Evolutionary conservation across 1,140 invertebrate species (phyloP).

Genomic region (Homarus americanus): DNA sequence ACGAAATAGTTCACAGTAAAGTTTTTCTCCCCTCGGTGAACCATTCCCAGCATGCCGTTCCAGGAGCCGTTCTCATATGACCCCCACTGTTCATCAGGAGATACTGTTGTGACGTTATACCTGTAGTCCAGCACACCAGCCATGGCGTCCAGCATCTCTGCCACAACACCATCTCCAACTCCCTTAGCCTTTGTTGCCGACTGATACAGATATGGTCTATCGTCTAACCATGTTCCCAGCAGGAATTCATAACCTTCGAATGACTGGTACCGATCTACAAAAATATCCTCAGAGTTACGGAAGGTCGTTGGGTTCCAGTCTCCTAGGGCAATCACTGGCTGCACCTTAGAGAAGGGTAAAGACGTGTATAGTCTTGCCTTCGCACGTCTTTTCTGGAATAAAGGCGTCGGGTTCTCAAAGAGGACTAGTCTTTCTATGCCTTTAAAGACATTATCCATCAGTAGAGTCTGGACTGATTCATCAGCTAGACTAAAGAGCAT

Average conservation of each 20-base stretch:
- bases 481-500: constrained; percentile 14
- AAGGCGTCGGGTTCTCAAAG: not conserved
- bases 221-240: constrained; percentile 22
- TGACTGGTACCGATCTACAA: constrained; percentile 31
- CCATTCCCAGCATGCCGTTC: constrained; percentile 61
- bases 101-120: constrained; percentile 10
- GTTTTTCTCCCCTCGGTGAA: constrained; percentile 56
- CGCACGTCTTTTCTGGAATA: not conserved
- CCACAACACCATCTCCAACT: constrained; percentile 25
- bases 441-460: not conserved
- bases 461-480: not conserved
- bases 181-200: not conserved
- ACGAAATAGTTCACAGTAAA: constrained; percentile 65
- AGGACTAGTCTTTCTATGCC: constrained; percentile 11
- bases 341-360: constrained; percentile 7
- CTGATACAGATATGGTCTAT: not conserved
- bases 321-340: not conserved
- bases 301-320: not conserved
- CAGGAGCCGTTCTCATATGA: constrained; percentile 43
- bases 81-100: constrained; percentile 49
- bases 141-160: constrained; percentile 41
- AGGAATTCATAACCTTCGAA: constrained; percentile 41
- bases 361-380: not conserved
- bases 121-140: constrained; percentile 38
- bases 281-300: not conserved